Percentiles rank a stretch among this genome's conserved stretches.
Evolutionary conservation across 2,797 vertebrate genomes (phyloP).

Genomic region (Microhierax caerulescens): DNA sequence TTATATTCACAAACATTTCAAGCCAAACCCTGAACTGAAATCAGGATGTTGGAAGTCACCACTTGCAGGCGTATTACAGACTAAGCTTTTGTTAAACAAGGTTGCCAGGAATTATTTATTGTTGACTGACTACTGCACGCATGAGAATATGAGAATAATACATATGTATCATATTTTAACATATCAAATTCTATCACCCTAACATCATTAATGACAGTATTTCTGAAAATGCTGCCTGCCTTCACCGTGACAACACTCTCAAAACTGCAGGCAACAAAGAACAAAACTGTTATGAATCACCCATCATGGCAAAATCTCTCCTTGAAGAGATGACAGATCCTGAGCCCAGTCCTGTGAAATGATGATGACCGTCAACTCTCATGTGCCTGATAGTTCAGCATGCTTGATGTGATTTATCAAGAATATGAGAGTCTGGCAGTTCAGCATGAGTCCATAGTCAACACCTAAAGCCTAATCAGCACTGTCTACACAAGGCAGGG

Average conservation of each 20-base stretch:
- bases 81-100: neutral
- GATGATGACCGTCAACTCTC: neutral
- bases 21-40: neutral
- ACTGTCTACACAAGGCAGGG: neutral
- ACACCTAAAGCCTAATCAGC: neutral
- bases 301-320: neutral
- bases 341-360: neutral
- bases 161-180: neutral
- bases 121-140: neutral
- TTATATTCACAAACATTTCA: neutral
- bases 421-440: neutral
- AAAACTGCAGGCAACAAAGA: neutral
- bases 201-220: neutral
- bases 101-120: conserved; percentile 20
- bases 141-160: neutral
- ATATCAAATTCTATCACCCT: neutral
- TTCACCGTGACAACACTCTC: neutral
- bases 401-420: neutral
- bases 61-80: neutral
- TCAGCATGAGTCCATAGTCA: neutral
- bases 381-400: neutral
- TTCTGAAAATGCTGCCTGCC: neutral
- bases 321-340: neutral
- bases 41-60: neutral
- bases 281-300: neutral